A percentile compares a stretch with the other conserved stretches of the same genome.
Evolutionary conservation across 2,888 invertebrate species (phyloP).

Genomic region (Kuschelorhynchus macadamiae): DNA sequence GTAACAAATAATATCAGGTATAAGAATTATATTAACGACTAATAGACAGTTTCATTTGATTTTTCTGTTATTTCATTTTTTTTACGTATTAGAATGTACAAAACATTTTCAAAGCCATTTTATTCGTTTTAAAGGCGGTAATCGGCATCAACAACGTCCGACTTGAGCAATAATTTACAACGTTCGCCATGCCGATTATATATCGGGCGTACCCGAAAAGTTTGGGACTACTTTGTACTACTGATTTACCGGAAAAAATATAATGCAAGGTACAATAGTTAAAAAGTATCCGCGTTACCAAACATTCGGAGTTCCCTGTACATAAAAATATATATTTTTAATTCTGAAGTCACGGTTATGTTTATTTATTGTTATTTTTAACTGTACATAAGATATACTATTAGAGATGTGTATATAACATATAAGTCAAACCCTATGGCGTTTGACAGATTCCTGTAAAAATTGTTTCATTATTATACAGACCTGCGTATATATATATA

Average conservation of each 20-base stretch:
- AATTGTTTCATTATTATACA: constrained; percentile 58
- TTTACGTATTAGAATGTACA: constrained; percentile 34
- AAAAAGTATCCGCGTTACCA: neutral
- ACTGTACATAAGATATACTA: constrained; percentile 66
- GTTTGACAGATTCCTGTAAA: constrained; percentile 65
- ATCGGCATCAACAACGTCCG: constrained; percentile 24
- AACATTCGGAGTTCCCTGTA: too few species aligned
- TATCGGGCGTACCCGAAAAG: neutral
- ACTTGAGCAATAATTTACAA: constrained; percentile 19
- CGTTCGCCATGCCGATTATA: neutral
- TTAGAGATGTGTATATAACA: constrained; percentile 63
- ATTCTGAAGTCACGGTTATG: constrained; percentile 61
- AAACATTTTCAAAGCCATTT: constrained; percentile 32
- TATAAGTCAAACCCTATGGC: constrained; percentile 66
- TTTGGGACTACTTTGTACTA: neutral
- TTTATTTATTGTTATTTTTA: constrained; percentile 65
- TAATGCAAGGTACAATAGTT: too few species aligned
- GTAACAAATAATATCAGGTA: too few species aligned
- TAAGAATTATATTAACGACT: too few species aligned
- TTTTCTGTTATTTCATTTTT: neutral
- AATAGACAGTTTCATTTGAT: neutral
- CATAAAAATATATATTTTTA: constrained; percentile 1
- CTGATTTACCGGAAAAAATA: too few species aligned
- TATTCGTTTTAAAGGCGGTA: constrained; percentile 24
- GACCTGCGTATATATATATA: constrained; percentile 55